Conservation (phyloP, 2,113 vertebrate species). For the Malurus melanocephalus region DNA sequence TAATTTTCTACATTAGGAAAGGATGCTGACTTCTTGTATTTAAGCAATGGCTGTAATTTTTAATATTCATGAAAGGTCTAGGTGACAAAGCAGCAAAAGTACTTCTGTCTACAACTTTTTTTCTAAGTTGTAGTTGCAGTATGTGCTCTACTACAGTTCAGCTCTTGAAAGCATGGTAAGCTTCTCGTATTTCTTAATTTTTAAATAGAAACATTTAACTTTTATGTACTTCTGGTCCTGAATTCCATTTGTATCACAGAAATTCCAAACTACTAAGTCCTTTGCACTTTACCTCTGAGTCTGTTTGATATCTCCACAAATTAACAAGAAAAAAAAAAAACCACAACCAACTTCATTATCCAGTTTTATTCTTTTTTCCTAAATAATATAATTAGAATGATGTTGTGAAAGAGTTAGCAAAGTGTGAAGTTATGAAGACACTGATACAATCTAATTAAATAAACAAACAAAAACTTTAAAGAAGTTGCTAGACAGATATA, state of each 20-base stretch:
- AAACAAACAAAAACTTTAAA: not conserved
- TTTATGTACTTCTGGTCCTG: not conserved
- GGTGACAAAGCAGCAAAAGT: not conserved
- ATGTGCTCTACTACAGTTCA: not conserved
- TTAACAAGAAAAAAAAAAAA: not conserved
- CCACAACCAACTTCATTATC: not conserved
- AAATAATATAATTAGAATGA: not conserved
- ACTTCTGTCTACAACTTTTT: not conserved
- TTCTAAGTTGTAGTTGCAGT: not conserved
- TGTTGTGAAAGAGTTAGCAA: not conserved
- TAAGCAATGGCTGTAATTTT: not conserved
- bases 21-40: not conserved
- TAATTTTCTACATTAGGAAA: not conserved
- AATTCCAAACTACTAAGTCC: not conserved
- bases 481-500: not conserved
- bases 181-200: not conserved
- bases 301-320: not conserved
- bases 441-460: not conserved
- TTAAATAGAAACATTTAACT: not conserved
- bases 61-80: not conserved
- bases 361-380: not conserved
- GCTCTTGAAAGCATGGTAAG: not conserved
- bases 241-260: not conserved
- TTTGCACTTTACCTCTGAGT: not conserved
- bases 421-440: not conserved